phyloP scores from a whole-genome alignment of 2,888 invertebrate species.

The Physocephala rufipes region DNA sequence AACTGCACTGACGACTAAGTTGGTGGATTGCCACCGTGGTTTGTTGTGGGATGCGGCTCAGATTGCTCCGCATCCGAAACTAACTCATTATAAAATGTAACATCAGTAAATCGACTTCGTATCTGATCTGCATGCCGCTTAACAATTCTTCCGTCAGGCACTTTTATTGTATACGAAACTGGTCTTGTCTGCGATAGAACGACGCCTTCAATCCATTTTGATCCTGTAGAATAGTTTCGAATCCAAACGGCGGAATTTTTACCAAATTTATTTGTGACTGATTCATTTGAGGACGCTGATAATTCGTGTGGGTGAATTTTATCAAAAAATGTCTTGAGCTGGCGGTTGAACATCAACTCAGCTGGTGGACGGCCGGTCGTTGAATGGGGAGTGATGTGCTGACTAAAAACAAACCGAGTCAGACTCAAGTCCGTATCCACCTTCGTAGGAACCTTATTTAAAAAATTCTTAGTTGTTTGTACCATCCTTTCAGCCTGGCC shows the following conservation, averaged over 20 bases:
- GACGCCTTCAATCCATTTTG: slow-evolving; percentile 26
- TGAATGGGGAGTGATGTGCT: slow-evolving; percentile 31
- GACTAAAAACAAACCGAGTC: too few species aligned
- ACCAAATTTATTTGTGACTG: slow-evolving; percentile 31
- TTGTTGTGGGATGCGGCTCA: too few species aligned
- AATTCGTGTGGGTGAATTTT: slow-evolving; percentile 33
- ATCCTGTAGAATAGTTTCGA: slow-evolving; percentile 25
- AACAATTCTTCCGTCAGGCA: too few species aligned
- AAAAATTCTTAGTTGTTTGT: too few species aligned
- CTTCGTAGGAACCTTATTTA: too few species aligned
- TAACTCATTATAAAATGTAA: too few species aligned
- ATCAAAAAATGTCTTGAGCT: slow-evolving; percentile 38
- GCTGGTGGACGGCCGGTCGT: slow-evolving; percentile 38
- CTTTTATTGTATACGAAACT: slow-evolving; percentile 23
- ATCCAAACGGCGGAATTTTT: slow-evolving; percentile 24
- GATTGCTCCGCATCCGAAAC: too few species aligned
- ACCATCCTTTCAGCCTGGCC: neutral
- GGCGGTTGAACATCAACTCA: slow-evolving; percentile 34
- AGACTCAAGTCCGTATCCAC: too few species aligned
- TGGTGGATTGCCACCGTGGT: too few species aligned
- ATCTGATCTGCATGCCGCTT: too few species aligned
- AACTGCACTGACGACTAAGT: too few species aligned
- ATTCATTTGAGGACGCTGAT: slow-evolving; percentile 39
- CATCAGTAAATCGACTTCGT: too few species aligned
- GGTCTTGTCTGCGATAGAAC: slow-evolving; percentile 17